Evolutionary conservation across 2,888 invertebrate genomes (phyloP), one percentile per base, ranked within the genome.

Genomic region (Eurois occulta): DNA sequence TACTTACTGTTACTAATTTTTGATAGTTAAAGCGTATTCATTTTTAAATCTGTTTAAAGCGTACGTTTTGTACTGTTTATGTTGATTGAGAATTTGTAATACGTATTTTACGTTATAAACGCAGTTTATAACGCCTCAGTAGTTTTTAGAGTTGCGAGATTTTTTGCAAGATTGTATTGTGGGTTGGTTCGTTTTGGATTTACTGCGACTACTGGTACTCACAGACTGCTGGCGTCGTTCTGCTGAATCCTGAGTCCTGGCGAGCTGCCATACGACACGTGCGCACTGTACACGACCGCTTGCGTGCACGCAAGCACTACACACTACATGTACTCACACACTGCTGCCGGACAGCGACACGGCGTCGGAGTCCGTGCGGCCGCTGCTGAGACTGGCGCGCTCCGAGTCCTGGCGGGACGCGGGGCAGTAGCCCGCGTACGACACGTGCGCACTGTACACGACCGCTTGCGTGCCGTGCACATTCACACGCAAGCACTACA

Each of bases 201-300:
- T 18, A 78, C 35, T 52, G 48, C 18, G 52, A 55, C 43, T 11
- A 32, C 43, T 62, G 60, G 1, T 62, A 62, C 32, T 62, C 60
- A 99, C 99, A 98, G 97, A 91, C 98, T 98, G 96, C 98, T 98
- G 95, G 99, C 98, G 89, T 35, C 21, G 58, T 58, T 16, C 99
- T 99, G 97, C 99, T 99, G 92, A 99, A 97, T n/a, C 55, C n/a
- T 55, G 99, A 99, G 97, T 99, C 99, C 95, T 99, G 99, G 88
- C 99, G 98, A 89, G 93, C 97, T 98, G 98, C 92, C 98, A 97
- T 91, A n/a, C n/a, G n/a, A n/a, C n/a, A 98, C 98, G 97, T 98
- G 98, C 93, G 97, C 96, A 95, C 96, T 96, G 94, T 97, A 97
- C 94, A 97, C 82, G 97, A 97, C 92, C 97, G 97, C n/a, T n/a